A percentile compares a stretch with the other conserved stretches of the same genome.
These are phyloP conservation scores for Erebia aethiops DNA, from an alignment of 2,888 invertebrate genomes.

Conservation along the genomic window DNA sequence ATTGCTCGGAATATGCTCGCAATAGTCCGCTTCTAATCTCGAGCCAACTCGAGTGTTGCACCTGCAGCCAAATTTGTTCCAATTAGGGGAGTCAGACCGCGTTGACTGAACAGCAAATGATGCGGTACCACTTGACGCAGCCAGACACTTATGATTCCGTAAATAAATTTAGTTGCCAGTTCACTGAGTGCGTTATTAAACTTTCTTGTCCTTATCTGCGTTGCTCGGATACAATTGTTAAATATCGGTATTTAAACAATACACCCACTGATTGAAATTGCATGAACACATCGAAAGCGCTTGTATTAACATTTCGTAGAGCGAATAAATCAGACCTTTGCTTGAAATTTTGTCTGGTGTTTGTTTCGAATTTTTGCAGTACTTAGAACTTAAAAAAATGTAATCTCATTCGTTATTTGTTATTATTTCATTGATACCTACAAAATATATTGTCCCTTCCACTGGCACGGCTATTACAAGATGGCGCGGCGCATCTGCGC, in stretches of 20 bases:
- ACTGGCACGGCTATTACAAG: no score
- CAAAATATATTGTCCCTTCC: no score
- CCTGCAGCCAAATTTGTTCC: conserved; percentile 83
- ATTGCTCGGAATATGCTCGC: conserved; percentile 72
- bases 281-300: conserved; percentile 38
- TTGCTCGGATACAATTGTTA: conserved; percentile 63
- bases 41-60: conserved; percentile 81
- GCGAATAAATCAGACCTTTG: conserved; percentile 13
- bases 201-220: conserved; percentile 71
- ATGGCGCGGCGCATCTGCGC: no score
- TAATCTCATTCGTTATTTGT: background rate
- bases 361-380: no score
- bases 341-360: conserved; percentile 18
- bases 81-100: conserved; percentile 81
- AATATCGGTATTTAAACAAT: conserved; percentile 63
- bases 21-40: conserved; percentile 80
- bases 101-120: conserved; percentile 81
- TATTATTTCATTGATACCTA: no score
- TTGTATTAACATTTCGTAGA: conserved; percentile 23
- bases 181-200: conserved; percentile 76
- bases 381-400: no score
- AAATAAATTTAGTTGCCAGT: conserved; percentile 75
- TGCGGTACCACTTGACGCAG: conserved; percentile 78
- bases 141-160: conserved; percentile 75
- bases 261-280: conserved; percentile 46